phyloP scores from a whole-genome alignment of 2,797 vertebrate genomes.

The Gobio occitaniae region DNA sequence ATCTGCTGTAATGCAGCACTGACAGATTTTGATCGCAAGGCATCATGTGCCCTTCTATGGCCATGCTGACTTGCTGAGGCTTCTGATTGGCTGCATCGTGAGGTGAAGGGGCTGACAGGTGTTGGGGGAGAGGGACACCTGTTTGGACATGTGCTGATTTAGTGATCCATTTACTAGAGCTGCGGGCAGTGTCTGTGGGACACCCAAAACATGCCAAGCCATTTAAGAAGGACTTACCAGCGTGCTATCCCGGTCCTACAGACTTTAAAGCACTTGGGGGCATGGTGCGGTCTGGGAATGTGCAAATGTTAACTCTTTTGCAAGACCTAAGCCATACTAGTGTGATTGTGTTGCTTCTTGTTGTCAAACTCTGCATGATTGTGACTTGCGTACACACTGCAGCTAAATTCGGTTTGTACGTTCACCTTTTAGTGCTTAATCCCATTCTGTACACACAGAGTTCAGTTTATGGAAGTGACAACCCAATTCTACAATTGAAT shows the following conservation, averaged over 20 bases:
- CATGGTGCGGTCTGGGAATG: conserved; percentile 32
- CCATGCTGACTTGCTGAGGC: conserved; percentile 62
- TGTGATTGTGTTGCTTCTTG: conserved; percentile 16
- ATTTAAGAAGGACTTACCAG: conserved; percentile 75
- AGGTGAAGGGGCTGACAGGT: conserved; percentile 76
- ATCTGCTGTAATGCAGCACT: conserved; percentile 3
- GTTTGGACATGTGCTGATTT: conserved; percentile 83
- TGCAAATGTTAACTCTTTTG: conserved; percentile 49
- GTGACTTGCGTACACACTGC: background rate
- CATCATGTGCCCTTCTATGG: conserved; percentile 73
- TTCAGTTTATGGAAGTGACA: background rate
- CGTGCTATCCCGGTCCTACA: conserved; percentile 57
- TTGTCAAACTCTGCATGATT: background rate
- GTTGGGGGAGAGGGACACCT: conserved; percentile 79
- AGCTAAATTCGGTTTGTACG: background rate
- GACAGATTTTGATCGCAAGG: conserved; percentile 28
- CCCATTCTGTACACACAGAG: background rate
- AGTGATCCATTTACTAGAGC: conserved; percentile 82
- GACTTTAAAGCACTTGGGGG: conserved; percentile 52
- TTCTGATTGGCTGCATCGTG: conserved; percentile 71
- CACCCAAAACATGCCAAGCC: conserved; percentile 73
- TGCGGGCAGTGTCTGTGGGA: conserved; percentile 74
- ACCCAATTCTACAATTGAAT: background rate
- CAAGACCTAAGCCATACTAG: conserved; percentile 28
- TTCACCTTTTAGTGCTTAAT: background rate